Conservation (phyloP, 2,888 invertebrate species). For the Agrotis ipsilon region DNA sequence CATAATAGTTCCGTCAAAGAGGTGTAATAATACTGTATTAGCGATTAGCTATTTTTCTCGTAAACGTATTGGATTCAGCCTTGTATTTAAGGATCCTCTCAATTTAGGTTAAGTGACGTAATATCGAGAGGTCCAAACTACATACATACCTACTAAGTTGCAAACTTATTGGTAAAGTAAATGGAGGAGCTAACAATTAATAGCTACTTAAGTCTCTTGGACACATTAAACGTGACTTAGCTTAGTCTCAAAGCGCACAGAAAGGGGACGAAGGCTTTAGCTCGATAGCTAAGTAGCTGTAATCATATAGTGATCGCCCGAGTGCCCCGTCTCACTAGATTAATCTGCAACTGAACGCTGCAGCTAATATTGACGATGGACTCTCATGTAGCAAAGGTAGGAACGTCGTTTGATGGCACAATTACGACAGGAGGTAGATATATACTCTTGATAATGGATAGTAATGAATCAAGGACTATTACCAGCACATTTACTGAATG, state of each 20-base stretch:
- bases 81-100: slow-evolving; percentile 1
- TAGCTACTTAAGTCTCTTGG: neutral
- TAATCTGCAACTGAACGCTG: slow-evolving; percentile 46
- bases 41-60: slow-evolving; percentile 16
- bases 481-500: too few relatives aligned
- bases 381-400: slow-evolving; percentile 10
- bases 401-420: slow-evolving; percentile 2
- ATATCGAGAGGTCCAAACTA: neutral
- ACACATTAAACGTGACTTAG: slow-evolving; percentile 8
- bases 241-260: slow-evolving; percentile 12
- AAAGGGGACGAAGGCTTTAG: neutral
- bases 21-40: slow-evolving; percentile 9
- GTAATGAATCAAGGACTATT: neutral
- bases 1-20: neutral
- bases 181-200: neutral
- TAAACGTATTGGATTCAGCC: neutral
- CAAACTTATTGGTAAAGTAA: neutral
- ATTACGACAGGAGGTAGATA: slow-evolving; percentile 1
- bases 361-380: slow-evolving; percentile 35
- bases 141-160: too few relatives aligned
- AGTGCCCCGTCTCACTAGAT: slow-evolving; percentile 32
- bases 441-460: slow-evolving; percentile 2
- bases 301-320: slow-evolving; percentile 27
- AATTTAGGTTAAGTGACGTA: neutral
- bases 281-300: slow-evolving; percentile 5